Evolutionary conservation across 2,113 vertebrate genomes (phyloP).

Genomic region (Phalacrocorax aristotelis): DNA sequence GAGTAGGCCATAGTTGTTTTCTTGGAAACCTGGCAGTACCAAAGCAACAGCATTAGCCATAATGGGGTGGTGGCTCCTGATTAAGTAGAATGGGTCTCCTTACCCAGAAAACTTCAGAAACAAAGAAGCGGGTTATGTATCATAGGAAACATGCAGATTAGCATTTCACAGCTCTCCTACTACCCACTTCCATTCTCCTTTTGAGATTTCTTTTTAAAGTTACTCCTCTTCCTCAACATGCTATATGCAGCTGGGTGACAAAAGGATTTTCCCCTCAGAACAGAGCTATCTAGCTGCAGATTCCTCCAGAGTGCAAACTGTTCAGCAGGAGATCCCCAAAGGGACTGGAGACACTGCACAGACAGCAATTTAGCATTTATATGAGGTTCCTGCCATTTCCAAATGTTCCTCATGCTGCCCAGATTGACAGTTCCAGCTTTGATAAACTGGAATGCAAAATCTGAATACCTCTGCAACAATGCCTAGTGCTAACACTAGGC

Average conservation of each 20-base stretch:
- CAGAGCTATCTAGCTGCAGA: not conserved
- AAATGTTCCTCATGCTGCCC: not conserved
- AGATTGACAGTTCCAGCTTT: not conserved
- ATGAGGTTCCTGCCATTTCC: not conserved
- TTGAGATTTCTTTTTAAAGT: not conserved
- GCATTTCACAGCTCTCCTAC: not conserved
- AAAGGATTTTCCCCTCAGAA: not conserved
- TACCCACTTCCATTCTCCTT: not conserved
- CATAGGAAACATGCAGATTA: not conserved
- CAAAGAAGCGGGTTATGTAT: rapidly evolving
- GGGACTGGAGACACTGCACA: not conserved
- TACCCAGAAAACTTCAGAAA: not conserved
- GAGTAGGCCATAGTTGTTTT: not conserved
- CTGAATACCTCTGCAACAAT: not conserved
- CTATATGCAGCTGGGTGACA: not conserved
- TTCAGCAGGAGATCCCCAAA: not conserved
- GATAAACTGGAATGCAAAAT: not conserved
- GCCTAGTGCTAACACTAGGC: not conserved
- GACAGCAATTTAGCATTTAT: not conserved
- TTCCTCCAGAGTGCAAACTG: not conserved
- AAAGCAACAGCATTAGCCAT: not conserved
- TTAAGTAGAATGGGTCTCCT: not conserved
- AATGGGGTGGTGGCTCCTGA: not conserved
- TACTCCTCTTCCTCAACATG: not conserved
- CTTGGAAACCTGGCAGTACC: not conserved